These are phyloP conservation scores for Clanis bilineata DNA, from an alignment of 2,888 invertebrate species.

Conservation along the genomic window DNA sequence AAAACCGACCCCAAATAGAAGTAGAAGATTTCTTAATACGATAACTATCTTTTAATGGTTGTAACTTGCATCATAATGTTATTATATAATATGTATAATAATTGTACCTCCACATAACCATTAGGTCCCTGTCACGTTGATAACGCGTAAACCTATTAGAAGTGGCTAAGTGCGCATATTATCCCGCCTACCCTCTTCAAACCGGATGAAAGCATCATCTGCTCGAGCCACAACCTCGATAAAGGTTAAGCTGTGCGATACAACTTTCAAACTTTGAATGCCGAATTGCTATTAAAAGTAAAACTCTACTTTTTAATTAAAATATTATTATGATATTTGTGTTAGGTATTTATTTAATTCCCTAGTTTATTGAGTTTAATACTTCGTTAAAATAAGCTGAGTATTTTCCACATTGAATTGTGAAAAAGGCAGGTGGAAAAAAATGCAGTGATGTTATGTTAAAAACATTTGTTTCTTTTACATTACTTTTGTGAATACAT, in stretches of 20 bases:
- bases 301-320: not conserved
- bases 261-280: slow-evolving; percentile 11
- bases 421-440: no score
- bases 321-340: not conserved
- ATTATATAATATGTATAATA: no score
- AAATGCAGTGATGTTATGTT: no score
- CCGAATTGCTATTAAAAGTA: not conserved
- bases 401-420: no score
- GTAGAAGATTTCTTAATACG: no score
- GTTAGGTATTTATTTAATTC: not conserved
- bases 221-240: not conserved
- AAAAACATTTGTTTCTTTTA: not conserved
- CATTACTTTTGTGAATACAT: no score
- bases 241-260: slow-evolving; percentile 1
- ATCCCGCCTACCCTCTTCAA: slow-evolving; percentile 10
- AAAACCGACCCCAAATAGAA: no score
- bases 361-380: not conserved
- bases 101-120: no score
- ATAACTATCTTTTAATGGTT: no score
- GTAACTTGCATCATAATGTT: no score
- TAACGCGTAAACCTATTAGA: slow-evolving; percentile 5
- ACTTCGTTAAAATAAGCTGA: no score
- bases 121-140: not conserved
- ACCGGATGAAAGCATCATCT: slow-evolving; percentile 12
- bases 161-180: not conserved